These are phyloP conservation scores for Phalanger gymnotis DNA, from an alignment of 2,797 vertebrate genomes.

Conservation along the genomic window DNA sequence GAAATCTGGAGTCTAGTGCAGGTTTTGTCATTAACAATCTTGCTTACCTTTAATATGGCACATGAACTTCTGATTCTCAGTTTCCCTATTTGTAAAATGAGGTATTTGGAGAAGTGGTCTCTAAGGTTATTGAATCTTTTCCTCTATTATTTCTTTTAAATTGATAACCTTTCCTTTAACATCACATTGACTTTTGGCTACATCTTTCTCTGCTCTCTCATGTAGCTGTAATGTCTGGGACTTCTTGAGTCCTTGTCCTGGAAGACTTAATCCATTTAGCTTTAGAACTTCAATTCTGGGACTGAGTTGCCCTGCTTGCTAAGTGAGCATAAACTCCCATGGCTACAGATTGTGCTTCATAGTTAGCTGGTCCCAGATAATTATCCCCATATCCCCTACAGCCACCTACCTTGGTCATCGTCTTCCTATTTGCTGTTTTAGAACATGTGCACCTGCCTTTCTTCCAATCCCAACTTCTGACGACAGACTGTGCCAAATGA, in stretches of 20 bases:
- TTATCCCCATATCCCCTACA: neutral
- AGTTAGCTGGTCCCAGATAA: neutral
- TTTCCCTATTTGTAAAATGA: neutral
- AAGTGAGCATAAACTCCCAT: neutral
- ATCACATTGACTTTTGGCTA: neutral
- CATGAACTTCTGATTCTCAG: neutral
- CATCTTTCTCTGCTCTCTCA: neutral
- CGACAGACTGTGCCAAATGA: neutral
- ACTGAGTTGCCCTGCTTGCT: neutral
- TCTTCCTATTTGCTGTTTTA: neutral
- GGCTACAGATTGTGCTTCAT: neutral
- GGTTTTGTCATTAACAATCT: neutral
- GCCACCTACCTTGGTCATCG: neutral
- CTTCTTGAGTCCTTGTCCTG: neutral
- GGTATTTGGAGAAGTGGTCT: neutral
- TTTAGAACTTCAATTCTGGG: neutral
- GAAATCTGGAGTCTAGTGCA: neutral
- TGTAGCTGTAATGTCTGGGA: neutral
- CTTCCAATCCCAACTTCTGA: neutral
- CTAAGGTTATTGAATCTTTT: neutral
- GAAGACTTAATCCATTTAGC: neutral
- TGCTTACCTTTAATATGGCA: neutral
- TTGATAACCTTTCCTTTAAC: neutral
- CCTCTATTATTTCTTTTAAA: neutral
- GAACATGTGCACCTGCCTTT: neutral